phyloP scores from a whole-genome alignment of 1,140 invertebrate species.

The Coboldia fuscipes region DNA sequence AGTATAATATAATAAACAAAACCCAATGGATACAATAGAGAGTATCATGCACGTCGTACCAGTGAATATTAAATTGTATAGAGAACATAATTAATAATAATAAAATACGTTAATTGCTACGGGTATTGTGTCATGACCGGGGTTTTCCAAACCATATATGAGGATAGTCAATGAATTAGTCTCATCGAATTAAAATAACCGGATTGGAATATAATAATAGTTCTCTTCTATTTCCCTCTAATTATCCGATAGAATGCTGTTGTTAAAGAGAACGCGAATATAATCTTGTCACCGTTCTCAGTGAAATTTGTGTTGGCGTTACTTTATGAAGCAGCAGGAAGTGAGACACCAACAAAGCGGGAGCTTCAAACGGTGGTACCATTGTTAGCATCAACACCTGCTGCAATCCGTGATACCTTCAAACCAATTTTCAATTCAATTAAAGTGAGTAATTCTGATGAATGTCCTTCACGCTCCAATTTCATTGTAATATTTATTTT shows the following conservation, averaged over 20 bases:
- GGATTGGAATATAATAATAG: not conserved
- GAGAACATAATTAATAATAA: not conserved
- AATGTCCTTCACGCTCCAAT: too few relatives aligned
- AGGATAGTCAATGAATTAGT: slow-evolving; percentile 2
- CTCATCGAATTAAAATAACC: not conserved
- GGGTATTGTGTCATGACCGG: too few relatives aligned
- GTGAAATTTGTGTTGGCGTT: slow-evolving; percentile 51
- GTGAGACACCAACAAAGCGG: slow-evolving; percentile 35
- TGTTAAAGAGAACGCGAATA: slow-evolving; percentile 27
- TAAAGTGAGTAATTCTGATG: too few relatives aligned
- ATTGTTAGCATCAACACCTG: too few relatives aligned
- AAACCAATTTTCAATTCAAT: slow-evolving; percentile 25
- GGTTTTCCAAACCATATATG: slow-evolving; percentile 4
- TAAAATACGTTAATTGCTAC: too few relatives aligned
- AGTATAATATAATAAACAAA: slow-evolving; percentile 2
- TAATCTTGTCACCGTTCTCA: slow-evolving; percentile 60
- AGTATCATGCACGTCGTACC: not conserved
- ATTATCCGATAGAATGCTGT: slow-evolving; percentile 5
- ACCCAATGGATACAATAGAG: slow-evolving; percentile 2
- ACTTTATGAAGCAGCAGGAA: slow-evolving; percentile 44
- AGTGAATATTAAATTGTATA: too few relatives aligned
- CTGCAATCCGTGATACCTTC: slow-evolving; percentile 27
- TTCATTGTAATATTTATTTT: slow-evolving; percentile 11
- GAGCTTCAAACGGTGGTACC: slow-evolving; percentile 30
- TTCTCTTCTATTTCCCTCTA: not conserved